Percentiles rank a stretch among this genome's conserved stretches.
These are phyloP conservation scores for Dicyrtoma fusca DNA, from an alignment of 2,888 invertebrate species.

Conservation along the genomic window DNA sequence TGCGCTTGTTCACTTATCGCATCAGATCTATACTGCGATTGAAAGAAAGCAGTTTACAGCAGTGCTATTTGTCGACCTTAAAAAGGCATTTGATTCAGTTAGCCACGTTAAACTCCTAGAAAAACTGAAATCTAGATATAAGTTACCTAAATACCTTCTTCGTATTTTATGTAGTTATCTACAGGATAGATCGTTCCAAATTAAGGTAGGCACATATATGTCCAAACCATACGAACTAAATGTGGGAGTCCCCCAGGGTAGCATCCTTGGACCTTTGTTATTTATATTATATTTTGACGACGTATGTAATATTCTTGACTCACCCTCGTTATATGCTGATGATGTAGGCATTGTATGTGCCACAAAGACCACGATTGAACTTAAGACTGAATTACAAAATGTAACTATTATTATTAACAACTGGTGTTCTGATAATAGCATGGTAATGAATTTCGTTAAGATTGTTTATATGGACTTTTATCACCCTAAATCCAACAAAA, in stretches of 20 bases:
- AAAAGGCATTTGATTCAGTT: slow-evolving; percentile 19
- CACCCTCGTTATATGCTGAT: too few relatives aligned
- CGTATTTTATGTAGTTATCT: slow-evolving; percentile 1
- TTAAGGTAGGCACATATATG: neutral
- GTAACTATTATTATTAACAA: too few relatives aligned
- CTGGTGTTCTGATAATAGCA: too few relatives aligned
- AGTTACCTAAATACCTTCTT: neutral
- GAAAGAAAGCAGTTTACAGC: too few relatives aligned
- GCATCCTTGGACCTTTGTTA: slow-evolving; percentile 20
- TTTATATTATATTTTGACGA: slow-evolving; percentile 40
- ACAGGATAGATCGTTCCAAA: neutral
- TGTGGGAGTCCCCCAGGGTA: slow-evolving; percentile 23
- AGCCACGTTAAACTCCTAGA: neutral
- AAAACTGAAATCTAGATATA: neutral
- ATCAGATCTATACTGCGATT: too few relatives aligned
- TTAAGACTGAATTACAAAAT: too few relatives aligned
- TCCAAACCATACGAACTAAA: neutral
- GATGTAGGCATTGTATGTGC: too few relatives aligned
- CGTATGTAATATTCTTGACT: slow-evolving; percentile 16
- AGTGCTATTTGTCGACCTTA: slow-evolving; percentile 14
- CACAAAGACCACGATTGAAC: too few relatives aligned
- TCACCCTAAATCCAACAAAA: too few relatives aligned
- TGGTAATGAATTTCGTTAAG: too few relatives aligned
- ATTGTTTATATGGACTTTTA: too few relatives aligned
- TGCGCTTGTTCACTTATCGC: too few relatives aligned